Base-by-base conservation (phyloP, 2,113 vertebrate species). In the Empidonax traillii region DNA sequence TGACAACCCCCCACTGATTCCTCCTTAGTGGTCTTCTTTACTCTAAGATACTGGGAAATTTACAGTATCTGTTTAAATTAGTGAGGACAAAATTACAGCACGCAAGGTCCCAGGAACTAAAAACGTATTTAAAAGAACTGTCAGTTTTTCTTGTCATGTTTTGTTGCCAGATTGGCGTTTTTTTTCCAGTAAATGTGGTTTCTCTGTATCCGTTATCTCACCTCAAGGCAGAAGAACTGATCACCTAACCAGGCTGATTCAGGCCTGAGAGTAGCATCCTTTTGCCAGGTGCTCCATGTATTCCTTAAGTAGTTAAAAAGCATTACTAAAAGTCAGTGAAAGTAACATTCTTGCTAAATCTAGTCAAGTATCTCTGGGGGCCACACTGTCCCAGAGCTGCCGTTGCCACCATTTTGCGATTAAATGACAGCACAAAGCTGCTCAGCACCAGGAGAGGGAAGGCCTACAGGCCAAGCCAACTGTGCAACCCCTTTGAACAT, bases 371-470 rank as follows among this genome's bases (percentile, higher is more conserved):
- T 44, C 19, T 44, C 47, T 59, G 25, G 8, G 15, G 61, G 9
- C 8, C 73, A n/a, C 9, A 19, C 9, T 37, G 85, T 22, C 10
- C 5, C 39, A 30, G n/a, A 58, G 33, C 52, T 87, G 30, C 43
- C 33, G 10, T 49, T 47, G 10, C 11, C 41, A 11, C 20, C 18
- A 19, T 58, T 90, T 80, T 89, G 65, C 65, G 78, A 24, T 1
- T 16, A 43, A 44, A 44, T 0, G 1, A 13, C 3, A 9, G 16
- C 59, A 80, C 0, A 0, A 31, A 53, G 37, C 11, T 66, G 18
- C 43, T 77, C 22, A 24, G 46, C 12, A 6, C 28, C 74, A 80
- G 37, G 14, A 46, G 46, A 51, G 27, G 73, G 20, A n/a, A 80
- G 46, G 28, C 33, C 12, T 2, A 1, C 19, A 28, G 8, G 4